phyloP scores from a whole-genome alignment of 2,888 invertebrate genomes.

The Leuctra nigra region DNA sequence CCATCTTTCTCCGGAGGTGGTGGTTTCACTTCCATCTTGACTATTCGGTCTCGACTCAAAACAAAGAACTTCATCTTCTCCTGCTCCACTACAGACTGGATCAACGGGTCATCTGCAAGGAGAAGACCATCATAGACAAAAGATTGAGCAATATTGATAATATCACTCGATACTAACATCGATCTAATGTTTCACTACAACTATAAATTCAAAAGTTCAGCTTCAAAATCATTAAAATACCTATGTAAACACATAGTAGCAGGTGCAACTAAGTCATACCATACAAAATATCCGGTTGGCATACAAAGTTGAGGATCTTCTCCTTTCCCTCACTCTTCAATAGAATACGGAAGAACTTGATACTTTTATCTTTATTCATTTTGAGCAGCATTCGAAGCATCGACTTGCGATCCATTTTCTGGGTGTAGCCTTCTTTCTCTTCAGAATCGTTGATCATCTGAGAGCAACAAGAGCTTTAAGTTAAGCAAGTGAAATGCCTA shows the following conservation, averaged over 20 bases:
- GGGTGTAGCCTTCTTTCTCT: constrained; percentile 46
- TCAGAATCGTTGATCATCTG: constrained; percentile 49
- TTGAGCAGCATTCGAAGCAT: constrained; percentile 51
- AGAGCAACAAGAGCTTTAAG: constrained; percentile 20
- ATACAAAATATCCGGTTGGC: constrained; percentile 43
- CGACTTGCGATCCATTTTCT: constrained; percentile 58
- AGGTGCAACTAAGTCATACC: too few species aligned
- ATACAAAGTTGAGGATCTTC: constrained; percentile 47
- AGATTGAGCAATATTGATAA: neutral
- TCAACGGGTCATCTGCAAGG: constrained; percentile 42
- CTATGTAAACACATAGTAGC: too few species aligned
- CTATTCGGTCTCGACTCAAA: constrained; percentile 26
- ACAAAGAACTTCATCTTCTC: constrained; percentile 50
- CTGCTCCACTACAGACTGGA: constrained; percentile 54
- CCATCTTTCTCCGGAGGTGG: constrained; percentile 3
- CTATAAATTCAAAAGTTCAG: too few species aligned
- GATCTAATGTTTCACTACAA: too few species aligned
- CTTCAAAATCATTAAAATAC: too few species aligned
- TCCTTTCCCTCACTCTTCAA: constrained; percentile 42
- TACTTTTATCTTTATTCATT: constrained; percentile 49
- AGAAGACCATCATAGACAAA: too few species aligned
- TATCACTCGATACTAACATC: too few species aligned
- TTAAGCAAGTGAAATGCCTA: neutral
- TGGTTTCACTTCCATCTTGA: neutral
- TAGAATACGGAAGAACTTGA: constrained; percentile 47